Evolutionary conservation across 2,888 invertebrate species (phyloP).

Genomic region (Dynastes maya): DNA sequence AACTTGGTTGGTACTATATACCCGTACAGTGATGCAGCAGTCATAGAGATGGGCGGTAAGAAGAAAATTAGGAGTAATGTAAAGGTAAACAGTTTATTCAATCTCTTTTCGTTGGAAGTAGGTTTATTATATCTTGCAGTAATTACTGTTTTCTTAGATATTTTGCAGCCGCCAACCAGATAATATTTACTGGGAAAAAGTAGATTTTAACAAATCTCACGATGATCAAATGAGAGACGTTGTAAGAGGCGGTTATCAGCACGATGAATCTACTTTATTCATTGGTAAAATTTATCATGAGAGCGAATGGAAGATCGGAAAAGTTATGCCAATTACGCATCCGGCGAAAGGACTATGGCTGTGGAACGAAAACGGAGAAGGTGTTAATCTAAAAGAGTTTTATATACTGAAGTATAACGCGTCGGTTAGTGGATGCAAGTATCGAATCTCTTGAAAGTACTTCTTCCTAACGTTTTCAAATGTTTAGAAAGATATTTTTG

Average conservation of each 20-base stretch:
- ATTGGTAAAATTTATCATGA: not conserved
- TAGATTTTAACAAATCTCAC: not conserved
- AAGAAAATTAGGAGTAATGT: too few relatives aligned
- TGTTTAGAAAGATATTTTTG: too few relatives aligned
- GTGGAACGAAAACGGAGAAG: not conserved
- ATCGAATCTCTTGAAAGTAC: not conserved
- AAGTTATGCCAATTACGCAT: not conserved
- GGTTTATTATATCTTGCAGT: not conserved
- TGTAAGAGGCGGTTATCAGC: conserved; percentile 17
- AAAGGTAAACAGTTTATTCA: too few relatives aligned
- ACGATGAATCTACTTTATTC: not conserved
- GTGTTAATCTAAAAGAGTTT: not conserved
- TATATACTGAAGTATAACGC: conserved; percentile 12
- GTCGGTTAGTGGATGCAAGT: not conserved
- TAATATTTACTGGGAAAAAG: conserved; percentile 21
- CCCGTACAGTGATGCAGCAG: too few relatives aligned
- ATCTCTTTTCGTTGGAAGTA: too few relatives aligned
- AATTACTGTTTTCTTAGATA: conserved; percentile 13
- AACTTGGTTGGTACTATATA: too few relatives aligned
- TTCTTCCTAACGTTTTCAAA: too few relatives aligned
- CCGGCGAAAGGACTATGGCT: not conserved
- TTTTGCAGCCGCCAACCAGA: not conserved
- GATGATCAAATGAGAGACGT: not conserved
- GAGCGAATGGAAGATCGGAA: conserved; percentile 23
- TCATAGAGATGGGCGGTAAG: too few relatives aligned